phyloP scores from a whole-genome alignment of 92 coral and sea anemone species.

The Phenganax marumi region DNA sequence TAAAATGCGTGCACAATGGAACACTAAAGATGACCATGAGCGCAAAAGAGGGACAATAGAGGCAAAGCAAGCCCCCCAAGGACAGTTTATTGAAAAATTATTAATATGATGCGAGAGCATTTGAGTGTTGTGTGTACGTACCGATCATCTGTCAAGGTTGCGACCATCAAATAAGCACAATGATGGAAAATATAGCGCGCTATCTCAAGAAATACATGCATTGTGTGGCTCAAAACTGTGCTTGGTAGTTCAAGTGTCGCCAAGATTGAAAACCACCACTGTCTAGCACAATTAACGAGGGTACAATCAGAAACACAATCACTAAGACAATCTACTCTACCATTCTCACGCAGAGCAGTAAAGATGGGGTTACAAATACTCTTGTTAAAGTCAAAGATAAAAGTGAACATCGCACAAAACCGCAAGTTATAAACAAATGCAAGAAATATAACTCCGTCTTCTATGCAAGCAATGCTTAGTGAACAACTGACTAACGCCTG shows the following conservation, averaged over 20 bases:
- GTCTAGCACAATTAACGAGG: not conserved
- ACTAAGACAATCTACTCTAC: constrained; percentile 12
- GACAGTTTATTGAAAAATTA: constrained; percentile 44
- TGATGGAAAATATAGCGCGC: not conserved
- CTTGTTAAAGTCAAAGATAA: constrained; percentile 10
- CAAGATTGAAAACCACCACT: constrained; percentile 4
- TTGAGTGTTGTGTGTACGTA: constrained; percentile 25
- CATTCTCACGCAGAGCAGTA: constrained; percentile 21
- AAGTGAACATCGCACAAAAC: not conserved
- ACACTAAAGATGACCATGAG: constrained; percentile 34
- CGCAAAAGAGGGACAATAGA: constrained; percentile 44
- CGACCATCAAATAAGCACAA: constrained; percentile 19
- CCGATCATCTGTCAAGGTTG: constrained; percentile 36
- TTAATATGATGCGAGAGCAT: constrained; percentile 31
- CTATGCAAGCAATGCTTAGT: not conserved
- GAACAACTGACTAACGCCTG: not conserved
- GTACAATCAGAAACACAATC: constrained; percentile 25
- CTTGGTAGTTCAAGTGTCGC: not conserved
- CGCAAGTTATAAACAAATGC: constrained; percentile 5
- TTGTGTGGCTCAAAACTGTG: not conserved
- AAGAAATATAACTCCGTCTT: not conserved
- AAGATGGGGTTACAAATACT: constrained; percentile 30
- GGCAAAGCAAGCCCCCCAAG: constrained; percentile 43
- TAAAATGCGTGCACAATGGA: constrained; percentile 16
- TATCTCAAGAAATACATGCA: not conserved